phyloP scores from a whole-genome alignment of 2,888 invertebrate species.

The Conchocele bisecta region DNA sequence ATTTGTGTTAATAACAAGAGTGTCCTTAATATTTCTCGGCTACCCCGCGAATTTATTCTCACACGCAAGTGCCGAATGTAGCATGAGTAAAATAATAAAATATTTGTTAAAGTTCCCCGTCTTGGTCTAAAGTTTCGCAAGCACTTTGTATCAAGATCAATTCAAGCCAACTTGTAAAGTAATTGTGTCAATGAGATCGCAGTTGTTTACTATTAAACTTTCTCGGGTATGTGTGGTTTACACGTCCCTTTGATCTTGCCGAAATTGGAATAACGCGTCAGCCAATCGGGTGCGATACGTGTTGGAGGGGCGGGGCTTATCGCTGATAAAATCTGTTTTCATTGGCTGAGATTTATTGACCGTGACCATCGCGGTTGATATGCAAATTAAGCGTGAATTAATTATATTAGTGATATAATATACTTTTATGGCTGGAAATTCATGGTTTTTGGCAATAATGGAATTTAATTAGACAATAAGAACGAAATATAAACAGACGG shows the following conservation, averaged over 20 bases:
- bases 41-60: constrained; percentile 57
- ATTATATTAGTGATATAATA: too few species aligned
- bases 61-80: constrained; percentile 73
- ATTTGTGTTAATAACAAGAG: constrained; percentile 17
- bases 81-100: constrained; percentile 62
- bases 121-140: too few species aligned
- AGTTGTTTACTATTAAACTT: constrained; percentile 75
- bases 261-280: constrained; percentile 33
- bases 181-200: constrained; percentile 69
- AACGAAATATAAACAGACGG: too few species aligned
- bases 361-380: too few species aligned
- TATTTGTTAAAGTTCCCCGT: constrained; percentile 57
- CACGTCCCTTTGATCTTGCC: constrained; percentile 66
- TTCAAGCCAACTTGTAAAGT: constrained; percentile 70
- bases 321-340: too few species aligned
- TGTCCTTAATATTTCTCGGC: constrained; percentile 24
- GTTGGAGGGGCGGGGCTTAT: constrained; percentile 52
- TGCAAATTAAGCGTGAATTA: too few species aligned
- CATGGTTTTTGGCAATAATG: too few species aligned
- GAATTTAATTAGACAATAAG: too few species aligned
- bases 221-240: constrained; percentile 66
- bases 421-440: too few species aligned
- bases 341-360: too few species aligned
- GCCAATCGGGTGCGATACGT: constrained; percentile 55
- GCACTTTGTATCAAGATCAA: too few species aligned